Base-by-base conservation (phyloP, 1,140 invertebrate species). In the Temnothorax longispinosus region DNA sequence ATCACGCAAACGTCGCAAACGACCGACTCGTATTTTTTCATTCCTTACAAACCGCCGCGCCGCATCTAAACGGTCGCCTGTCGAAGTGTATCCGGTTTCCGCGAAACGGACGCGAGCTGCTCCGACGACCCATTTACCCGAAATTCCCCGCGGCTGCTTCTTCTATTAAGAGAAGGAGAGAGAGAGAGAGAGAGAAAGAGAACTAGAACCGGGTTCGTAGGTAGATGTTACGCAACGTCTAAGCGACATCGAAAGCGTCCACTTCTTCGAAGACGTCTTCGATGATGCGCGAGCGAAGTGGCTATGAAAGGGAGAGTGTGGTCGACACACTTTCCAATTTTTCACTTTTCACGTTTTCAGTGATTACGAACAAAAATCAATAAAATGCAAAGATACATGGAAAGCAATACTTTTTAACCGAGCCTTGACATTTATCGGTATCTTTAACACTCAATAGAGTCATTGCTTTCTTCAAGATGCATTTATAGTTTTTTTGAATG, bases 51-150 rank as follows among this genome's bases (percentile, higher is more conserved):
- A 75, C 75, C 27, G 18, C 41, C 0, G 52, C 27, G 18, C 41
- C 0, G 52, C 11, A 18, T 84, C 27, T 27, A 35, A 58, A 32
- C 64, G 38, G 21, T 52, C 7, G n/a, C 32, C 27, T 67, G 44
- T 67, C 35, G 21, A 81, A 41, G 27, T 50, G 72, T 72, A 52
- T 58, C 21, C 41, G 21, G 64, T 77, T 67, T 65, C 50, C 32
- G 44, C 41, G 65, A 89, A 76, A 80, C 15, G 10, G 38, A 58
- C 32, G 13, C 41, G 32, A 18, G 32, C 44, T 18, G 38, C 60
- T 27, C 11, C 32, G 52, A 2, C 67, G 91, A 89, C 90, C 89
- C 52, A 92, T 75, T 89, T 91, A 89, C 74, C 86, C 65, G 32
- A 92, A 92, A 92, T 89, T 91, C 86, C 67, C 41, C 41, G 65